These are phyloP conservation scores for Columba janthina DNA, from an alignment of 2,113 vertebrate species.

Conservation along the genomic window DNA sequence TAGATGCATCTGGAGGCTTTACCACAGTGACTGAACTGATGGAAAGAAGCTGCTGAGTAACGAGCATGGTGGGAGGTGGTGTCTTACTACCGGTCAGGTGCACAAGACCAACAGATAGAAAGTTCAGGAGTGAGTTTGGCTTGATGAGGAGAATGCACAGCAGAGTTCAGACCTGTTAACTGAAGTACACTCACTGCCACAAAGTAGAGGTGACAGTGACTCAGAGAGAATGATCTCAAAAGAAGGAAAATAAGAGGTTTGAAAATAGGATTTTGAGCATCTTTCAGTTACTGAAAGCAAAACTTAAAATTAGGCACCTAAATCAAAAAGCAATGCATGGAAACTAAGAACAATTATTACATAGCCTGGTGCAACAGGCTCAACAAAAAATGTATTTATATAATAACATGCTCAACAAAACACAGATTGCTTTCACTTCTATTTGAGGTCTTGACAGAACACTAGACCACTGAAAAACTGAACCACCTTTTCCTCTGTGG, in stretches of 20 bases:
- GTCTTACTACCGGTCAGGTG: not conserved
- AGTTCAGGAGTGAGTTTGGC: not conserved
- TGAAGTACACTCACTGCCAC: not conserved
- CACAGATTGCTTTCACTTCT: not conserved
- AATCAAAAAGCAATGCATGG: not conserved
- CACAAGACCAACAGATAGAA: not conserved
- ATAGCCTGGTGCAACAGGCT: not conserved
- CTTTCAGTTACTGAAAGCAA: not conserved
- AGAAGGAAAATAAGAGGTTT: not conserved
- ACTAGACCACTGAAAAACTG: not conserved
- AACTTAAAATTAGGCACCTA: not conserved
- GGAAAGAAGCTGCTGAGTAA: not conserved
- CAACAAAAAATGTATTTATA: no score
- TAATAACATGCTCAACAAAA: accelerated
- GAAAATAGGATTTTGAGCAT: not conserved
- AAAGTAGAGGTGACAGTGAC: not conserved
- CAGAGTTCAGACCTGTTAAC: not conserved
- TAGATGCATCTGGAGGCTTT: not conserved
- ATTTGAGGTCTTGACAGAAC: not conserved
- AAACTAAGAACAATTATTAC: not conserved
- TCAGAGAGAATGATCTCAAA: not conserved
- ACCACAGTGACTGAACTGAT: not conserved
- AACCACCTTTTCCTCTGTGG: not conserved
- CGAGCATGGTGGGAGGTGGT: not conserved
- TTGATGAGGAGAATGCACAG: not conserved